phyloP scores from a whole-genome alignment of 2,888 invertebrate species.

The Leuctra nigra region DNA sequence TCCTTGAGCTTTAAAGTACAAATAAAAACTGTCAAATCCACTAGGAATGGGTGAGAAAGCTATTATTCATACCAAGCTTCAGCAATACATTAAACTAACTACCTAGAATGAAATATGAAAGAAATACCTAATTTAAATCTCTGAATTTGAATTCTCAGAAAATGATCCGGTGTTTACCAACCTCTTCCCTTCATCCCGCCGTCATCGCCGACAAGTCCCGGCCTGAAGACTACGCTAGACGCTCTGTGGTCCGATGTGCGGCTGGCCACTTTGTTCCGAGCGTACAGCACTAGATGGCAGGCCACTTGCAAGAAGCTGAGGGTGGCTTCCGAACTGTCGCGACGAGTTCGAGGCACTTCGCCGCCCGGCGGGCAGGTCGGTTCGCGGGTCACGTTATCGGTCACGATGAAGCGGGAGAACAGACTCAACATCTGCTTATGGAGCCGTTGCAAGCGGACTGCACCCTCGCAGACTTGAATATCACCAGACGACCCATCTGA shows the following conservation, averaged over 20 bases:
- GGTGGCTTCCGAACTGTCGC: constrained; percentile 19
- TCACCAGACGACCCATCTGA: not conserved
- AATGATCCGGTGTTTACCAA: no score
- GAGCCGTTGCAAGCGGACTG: constrained; percentile 48
- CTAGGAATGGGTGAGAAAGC: no score
- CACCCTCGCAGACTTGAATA: constrained; percentile 38
- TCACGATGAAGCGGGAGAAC: constrained; percentile 60
- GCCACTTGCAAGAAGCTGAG: constrained; percentile 50
- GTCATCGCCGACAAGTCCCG: constrained; percentile 41
- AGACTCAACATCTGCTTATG: constrained; percentile 69
- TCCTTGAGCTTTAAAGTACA: no score
- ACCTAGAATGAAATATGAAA: no score
- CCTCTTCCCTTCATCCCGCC: not conserved
- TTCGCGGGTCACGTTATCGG: constrained; percentile 39
- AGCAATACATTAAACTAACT: no score
- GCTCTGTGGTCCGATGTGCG: constrained; percentile 47
- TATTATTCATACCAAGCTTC: no score
- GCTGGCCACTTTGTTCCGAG: constrained; percentile 57
- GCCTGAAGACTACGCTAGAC: constrained; percentile 48
- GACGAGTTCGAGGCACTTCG: constrained; percentile 14
- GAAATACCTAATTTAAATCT: no score
- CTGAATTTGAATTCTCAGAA: no score
- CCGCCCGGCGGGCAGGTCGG: constrained; percentile 36
- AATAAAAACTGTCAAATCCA: no score
- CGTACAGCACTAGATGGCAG: constrained; percentile 63